Evolutionary conservation across 2,113 vertebrate genomes (phyloP).

Genomic region (Machaerirhynchus nigripectus): DNA sequence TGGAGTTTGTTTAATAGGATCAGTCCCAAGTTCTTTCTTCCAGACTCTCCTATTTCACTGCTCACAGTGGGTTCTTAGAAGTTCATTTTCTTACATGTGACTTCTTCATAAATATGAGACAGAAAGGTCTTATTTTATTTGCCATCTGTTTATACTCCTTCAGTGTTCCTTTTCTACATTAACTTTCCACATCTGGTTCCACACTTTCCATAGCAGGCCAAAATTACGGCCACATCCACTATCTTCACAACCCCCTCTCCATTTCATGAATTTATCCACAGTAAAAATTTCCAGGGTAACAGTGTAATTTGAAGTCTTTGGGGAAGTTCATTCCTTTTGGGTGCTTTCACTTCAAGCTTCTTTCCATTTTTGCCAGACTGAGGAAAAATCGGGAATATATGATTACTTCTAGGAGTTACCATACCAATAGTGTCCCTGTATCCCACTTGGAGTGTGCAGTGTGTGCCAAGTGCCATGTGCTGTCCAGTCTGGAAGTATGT

Average conservation of each 20-base stretch:
- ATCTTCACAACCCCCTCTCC: neutral
- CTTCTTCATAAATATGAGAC: conserved; percentile 51
- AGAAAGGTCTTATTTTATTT: conserved; percentile 56
- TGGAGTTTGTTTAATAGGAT: conserved; percentile 49
- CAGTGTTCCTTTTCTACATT: conserved; percentile 11
- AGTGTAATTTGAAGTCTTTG: neutral
- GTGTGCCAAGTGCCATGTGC: neutral
- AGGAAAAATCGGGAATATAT: neutral
- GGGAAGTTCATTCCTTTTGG: neutral
- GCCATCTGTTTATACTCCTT: conserved; percentile 50
- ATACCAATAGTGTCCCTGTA: neutral
- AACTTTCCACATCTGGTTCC: conserved; percentile 51
- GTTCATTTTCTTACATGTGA: conserved; percentile 48
- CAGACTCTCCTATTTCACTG: conserved; percentile 53
- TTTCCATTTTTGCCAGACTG: neutral
- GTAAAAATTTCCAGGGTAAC: neutral
- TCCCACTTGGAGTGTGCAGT: neutral
- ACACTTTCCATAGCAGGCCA: neutral
- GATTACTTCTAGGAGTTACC: neutral
- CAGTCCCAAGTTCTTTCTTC: conserved; percentile 30
- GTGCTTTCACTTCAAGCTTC: neutral
- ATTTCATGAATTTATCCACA: neutral
- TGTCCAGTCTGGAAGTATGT: neutral
- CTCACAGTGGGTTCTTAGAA: conserved; percentile 52
- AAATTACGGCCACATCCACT: conserved; percentile 2